Evolutionary conservation across 2,888 invertebrate species (phyloP).

Genomic region (Pyralis farinalis): DNA sequence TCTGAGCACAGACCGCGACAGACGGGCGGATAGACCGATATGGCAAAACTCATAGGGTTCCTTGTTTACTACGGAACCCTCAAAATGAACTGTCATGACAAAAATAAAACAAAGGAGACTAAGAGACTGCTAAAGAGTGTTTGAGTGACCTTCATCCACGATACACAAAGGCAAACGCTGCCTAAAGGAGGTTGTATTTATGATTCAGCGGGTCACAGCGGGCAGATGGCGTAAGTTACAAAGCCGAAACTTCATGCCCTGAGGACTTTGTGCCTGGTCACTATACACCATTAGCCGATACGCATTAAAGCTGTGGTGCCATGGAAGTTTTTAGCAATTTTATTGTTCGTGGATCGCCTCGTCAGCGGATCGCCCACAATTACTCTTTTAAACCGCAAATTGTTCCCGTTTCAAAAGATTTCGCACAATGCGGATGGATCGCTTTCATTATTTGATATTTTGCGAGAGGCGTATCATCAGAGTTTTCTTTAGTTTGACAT

Average conservation of each 20-base stretch:
- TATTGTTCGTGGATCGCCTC: constrained; percentile 50
- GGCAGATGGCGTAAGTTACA: constrained; percentile 41
- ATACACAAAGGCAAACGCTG: constrained; percentile 25
- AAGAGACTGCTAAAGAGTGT: constrained; percentile 26
- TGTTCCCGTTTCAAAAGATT: constrained; percentile 27
- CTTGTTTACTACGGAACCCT: too few relatives aligned
- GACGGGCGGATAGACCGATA: too few relatives aligned
- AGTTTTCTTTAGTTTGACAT: constrained; percentile 1
- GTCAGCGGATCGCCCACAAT: constrained; percentile 43
- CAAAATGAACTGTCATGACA: too few relatives aligned
- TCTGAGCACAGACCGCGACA: too few relatives aligned
- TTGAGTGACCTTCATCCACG: constrained; percentile 36
- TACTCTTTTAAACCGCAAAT: constrained; percentile 39
- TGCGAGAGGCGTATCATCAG: constrained; percentile 12
- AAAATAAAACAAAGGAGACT: constrained; percentile 11
- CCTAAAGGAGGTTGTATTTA: constrained; percentile 33
- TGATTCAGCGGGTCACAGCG: constrained; percentile 36
- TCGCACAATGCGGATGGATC: constrained; percentile 21
- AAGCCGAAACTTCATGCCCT: constrained; percentile 46
- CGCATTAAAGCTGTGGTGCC: constrained; percentile 42
- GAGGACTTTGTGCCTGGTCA: constrained; percentile 58
- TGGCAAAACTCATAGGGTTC: too few relatives aligned
- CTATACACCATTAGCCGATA: constrained; percentile 59
- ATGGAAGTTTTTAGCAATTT: constrained; percentile 53
- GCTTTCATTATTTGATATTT: constrained; percentile 20